These are phyloP conservation scores for Tenebrio molitor DNA, from an alignment of 1,140 invertebrate genomes.

Conservation along the genomic window DNA sequence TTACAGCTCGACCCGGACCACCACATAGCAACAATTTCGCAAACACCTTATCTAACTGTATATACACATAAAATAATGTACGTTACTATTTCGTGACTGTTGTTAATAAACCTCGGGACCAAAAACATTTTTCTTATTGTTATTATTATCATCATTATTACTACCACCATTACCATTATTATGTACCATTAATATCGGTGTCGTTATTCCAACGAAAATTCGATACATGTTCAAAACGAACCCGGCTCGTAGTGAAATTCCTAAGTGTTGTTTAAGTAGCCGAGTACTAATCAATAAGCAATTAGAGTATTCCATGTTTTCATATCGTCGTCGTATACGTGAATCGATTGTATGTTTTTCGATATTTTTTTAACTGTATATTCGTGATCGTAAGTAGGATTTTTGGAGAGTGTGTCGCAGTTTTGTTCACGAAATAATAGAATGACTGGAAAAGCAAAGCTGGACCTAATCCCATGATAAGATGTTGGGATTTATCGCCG, in stretches of 20 bases:
- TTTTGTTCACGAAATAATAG: conserved; percentile 18
- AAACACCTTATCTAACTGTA: not conserved
- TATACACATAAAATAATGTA: no score
- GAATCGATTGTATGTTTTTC: no score
- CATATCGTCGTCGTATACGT: not conserved
- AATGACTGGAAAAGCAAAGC: conserved; percentile 2
- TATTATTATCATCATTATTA: no score
- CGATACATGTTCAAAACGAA: conserved; percentile 21
- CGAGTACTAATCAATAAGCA: conserved; percentile 29
- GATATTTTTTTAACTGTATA: no score
- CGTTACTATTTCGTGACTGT: not conserved
- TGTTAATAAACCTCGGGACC: no score
- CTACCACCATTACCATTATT: no score
- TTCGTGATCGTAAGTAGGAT: not conserved
- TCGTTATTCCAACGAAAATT: conserved; percentile 20
- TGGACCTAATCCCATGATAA: conserved; percentile 27
- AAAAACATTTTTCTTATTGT: no score
- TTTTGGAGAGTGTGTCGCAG: not conserved
- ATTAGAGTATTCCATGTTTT: conserved; percentile 21
- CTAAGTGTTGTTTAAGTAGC: conserved; percentile 19
- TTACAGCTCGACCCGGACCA: no score
- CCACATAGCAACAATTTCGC: not conserved
- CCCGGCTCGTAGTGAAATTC: conserved; percentile 2
- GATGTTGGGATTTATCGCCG: conserved; percentile 20
- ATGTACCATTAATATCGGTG: not conserved